phyloP scores from a whole-genome alignment of 30 jellyfish, hydroid and myxozoan species.

The Pelagia noctiluca region DNA sequence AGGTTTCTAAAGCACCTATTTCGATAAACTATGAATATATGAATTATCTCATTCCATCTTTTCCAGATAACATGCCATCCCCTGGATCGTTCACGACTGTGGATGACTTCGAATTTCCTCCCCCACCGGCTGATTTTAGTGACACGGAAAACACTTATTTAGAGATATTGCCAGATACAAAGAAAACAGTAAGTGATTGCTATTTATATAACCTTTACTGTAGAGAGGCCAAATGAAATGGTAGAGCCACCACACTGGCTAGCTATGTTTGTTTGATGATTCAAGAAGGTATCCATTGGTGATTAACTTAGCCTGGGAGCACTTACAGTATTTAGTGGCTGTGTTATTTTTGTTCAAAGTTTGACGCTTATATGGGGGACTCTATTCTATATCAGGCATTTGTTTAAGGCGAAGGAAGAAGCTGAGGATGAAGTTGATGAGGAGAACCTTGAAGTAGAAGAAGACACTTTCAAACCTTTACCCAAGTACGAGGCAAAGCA shows the following conservation, averaged over 20 bases:
- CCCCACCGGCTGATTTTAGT: slow-evolving; percentile 52
- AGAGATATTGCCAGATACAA: slow-evolving; percentile 23
- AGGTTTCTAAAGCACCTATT: too few relatives aligned
- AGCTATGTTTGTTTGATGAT: too few relatives aligned
- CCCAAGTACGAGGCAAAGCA: slow-evolving; percentile 65
- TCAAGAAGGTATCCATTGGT: too few relatives aligned
- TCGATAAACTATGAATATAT: too few relatives aligned
- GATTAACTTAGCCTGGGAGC: too few relatives aligned
- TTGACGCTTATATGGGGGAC: too few relatives aligned
- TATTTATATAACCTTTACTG: too few relatives aligned
- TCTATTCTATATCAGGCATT: too few relatives aligned
- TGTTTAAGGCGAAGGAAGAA: slow-evolving; percentile 15
- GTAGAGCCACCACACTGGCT: too few relatives aligned
- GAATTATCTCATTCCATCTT: not conserved
- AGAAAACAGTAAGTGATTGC: slow-evolving; percentile 5
- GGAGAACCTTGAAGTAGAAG: slow-evolving; percentile 59
- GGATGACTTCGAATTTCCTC: slow-evolving; percentile 53
- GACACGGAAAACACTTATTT: slow-evolving; percentile 16
- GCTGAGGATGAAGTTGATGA: slow-evolving; percentile 33
- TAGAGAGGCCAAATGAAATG: too few relatives aligned
- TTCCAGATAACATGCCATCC: slow-evolving; percentile 52
- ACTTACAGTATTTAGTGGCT: too few relatives aligned
- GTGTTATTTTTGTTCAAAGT: too few relatives aligned
- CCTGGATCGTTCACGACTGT: slow-evolving; percentile 39
- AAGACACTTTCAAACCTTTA: slow-evolving; percentile 53